These are phyloP conservation scores for Trimorus sp. DNA, from an alignment of 2,888 invertebrate species.

Conservation along the genomic window DNA sequence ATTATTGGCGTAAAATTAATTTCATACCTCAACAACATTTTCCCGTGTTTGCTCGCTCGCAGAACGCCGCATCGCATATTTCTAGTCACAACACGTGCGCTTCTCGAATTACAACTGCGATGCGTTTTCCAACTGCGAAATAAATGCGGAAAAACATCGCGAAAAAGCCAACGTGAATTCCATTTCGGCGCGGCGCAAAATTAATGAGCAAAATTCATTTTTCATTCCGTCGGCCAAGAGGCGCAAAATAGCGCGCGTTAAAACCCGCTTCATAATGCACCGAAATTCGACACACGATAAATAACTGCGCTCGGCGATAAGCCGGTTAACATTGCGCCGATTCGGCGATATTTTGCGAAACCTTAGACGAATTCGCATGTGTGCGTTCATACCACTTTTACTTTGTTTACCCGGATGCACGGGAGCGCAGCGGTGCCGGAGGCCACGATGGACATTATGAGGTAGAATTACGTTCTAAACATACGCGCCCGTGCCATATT, in stretches of 20 bases:
- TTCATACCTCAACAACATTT: slow-evolving; percentile 19
- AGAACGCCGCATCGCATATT: not conserved
- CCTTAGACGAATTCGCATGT: slow-evolving; percentile 35
- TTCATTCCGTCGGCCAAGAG: not conserved
- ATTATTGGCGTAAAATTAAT: not conserved
- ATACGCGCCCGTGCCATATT: slow-evolving; percentile 67
- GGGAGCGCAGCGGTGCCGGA: slow-evolving; percentile 72
- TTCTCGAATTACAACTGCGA: slow-evolving; percentile 21
- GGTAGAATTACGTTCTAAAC: slow-evolving; percentile 80
- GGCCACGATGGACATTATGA: slow-evolving; percentile 81
- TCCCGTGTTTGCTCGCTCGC: not conserved
- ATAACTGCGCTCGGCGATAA: slow-evolving; percentile 48
- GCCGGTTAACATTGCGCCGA: slow-evolving; percentile 55
- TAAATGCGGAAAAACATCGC: not conserved
- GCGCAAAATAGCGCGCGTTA: slow-evolving; percentile 34
- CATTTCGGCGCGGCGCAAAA: slow-evolving; percentile 10
- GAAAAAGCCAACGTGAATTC: not conserved
- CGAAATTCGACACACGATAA: slow-evolving; percentile 49
- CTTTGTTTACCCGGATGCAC: slow-evolving; percentile 62
- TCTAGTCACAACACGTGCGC: slow-evolving; percentile 25
- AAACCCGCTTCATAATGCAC: slow-evolving; percentile 37
- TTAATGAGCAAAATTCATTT: slow-evolving; percentile 6
- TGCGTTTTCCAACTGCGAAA: not conserved
- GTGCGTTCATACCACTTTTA: slow-evolving; percentile 46
- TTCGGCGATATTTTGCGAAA: slow-evolving; percentile 44